Percentiles rank a stretch among this genome's conserved stretches.
These are phyloP conservation scores for Eilema sororculum DNA, from an alignment of 2,888 invertebrate species.

Conservation along the genomic window DNA sequence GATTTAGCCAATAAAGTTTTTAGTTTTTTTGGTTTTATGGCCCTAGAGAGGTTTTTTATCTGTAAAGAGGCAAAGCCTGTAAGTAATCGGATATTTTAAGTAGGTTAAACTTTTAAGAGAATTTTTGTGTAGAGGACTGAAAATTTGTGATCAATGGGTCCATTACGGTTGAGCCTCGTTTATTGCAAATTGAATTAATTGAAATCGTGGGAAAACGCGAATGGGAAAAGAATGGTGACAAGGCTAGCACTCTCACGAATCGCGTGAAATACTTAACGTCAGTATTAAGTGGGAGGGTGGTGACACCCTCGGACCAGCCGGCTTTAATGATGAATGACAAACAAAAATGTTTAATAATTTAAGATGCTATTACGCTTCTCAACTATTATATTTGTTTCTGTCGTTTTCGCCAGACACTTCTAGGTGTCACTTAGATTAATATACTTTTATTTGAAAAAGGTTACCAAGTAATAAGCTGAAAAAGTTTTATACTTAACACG, in stretches of 20 bases:
- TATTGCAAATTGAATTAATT: not conserved
- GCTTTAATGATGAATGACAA: not conserved
- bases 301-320: not conserved
- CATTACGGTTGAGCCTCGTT: slow-evolving; percentile 3
- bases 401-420: too few species aligned
- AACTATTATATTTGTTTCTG: too few species aligned
- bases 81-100: slow-evolving; percentile 15
- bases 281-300: not conserved
- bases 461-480: too few species aligned
- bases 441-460: too few species aligned
- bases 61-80: not conserved
- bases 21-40: too few species aligned
- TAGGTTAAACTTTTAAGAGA: slow-evolving; percentile 10
- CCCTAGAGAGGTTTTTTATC: not conserved
- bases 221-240: not conserved
- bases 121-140: not conserved
- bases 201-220: not conserved
- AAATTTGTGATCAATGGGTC: slow-evolving; percentile 1
- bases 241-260: not conserved
- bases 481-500: too few species aligned
- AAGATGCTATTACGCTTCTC: not conserved
- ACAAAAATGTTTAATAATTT: not conserved
- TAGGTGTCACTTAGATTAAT: too few species aligned
- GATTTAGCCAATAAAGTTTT: not conserved
- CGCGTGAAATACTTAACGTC: not conserved